Conservation (phyloP, 2,888 invertebrate genomes). For the Hirudinaria manillensis region DNA sequence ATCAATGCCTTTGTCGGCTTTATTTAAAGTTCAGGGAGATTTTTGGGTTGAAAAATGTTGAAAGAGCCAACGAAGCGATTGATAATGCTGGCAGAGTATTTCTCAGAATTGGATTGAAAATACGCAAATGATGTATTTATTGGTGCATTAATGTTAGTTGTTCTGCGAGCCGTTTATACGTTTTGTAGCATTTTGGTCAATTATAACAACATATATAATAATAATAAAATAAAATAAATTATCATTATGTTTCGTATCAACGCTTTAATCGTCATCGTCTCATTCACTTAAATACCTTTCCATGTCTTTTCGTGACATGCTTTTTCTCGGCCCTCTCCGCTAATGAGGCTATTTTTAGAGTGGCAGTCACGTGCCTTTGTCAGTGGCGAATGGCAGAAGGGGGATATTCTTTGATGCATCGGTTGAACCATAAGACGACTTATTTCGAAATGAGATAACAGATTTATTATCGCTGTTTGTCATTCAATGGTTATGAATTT, state of each 20-base stretch:
- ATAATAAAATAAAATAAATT: neutral
- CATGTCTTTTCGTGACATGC: constrained; percentile 17
- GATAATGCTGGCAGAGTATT: too few species aligned
- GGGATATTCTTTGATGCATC: neutral
- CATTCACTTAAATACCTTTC: constrained; percentile 1
- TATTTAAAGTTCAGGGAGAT: too few species aligned
- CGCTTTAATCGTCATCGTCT: neutral
- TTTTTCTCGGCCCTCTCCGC: constrained; percentile 15
- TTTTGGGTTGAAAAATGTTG: too few species aligned
- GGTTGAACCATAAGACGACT: neutral
- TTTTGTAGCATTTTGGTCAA: neutral
- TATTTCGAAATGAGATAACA: neutral
- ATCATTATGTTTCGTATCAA: constrained; percentile 5
- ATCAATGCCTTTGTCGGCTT: too few species aligned
- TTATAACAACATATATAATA: neutral
- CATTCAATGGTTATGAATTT: too few species aligned
- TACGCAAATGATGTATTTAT: too few species aligned
- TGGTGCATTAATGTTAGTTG: too few species aligned
- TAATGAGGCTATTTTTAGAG: constrained; percentile 26
- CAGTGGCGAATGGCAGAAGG: constrained; percentile 1
- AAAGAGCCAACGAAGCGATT: too few species aligned
- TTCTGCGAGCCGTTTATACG: too few species aligned
- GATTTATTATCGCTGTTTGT: neutral
- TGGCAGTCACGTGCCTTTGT: constrained; percentile 17
- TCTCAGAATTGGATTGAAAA: too few species aligned